phyloP scores from a whole-genome alignment of 2,113 vertebrate genomes.

The Taurulus bubalis region DNA sequence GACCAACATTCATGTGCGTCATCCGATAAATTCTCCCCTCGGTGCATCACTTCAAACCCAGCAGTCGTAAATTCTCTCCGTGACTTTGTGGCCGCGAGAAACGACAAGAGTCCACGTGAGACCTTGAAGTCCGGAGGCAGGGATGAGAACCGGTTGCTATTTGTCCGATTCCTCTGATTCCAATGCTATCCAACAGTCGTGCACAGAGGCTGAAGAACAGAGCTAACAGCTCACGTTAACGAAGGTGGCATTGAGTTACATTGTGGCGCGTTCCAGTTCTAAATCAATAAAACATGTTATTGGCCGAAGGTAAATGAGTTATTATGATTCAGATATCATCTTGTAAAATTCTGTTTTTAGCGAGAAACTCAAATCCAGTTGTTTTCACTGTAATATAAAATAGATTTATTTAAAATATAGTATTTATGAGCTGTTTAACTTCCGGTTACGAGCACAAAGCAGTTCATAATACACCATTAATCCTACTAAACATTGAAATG shows the following conservation, averaged over 20 bases:
- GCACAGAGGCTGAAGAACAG: neutral
- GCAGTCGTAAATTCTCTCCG: neutral
- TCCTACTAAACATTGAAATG: neutral
- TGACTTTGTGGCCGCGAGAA: neutral
- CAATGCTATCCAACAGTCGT: too few species aligned
- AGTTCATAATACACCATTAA: neutral
- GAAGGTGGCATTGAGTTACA: neutral
- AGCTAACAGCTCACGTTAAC: neutral
- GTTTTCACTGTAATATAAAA: neutral
- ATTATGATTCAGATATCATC: neutral
- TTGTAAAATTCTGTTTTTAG: neutral
- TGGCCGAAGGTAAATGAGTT: neutral
- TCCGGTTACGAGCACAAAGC: neutral
- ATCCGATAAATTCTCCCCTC: constrained; percentile 42
- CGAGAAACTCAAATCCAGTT: neutral
- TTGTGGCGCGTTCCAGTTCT: neutral
- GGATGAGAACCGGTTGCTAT: too few species aligned
- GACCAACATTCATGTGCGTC: constrained; percentile 23
- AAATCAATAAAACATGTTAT: neutral
- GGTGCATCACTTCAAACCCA: constrained; percentile 46
- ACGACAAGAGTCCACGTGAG: neutral
- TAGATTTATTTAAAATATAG: too few species aligned
- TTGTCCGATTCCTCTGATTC: too few species aligned
- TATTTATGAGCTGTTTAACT: neutral
- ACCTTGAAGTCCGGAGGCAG: neutral